phyloP scores from a whole-genome alignment of 2,113 vertebrate species.

The Phalacrocorax pelagicus region DNA sequence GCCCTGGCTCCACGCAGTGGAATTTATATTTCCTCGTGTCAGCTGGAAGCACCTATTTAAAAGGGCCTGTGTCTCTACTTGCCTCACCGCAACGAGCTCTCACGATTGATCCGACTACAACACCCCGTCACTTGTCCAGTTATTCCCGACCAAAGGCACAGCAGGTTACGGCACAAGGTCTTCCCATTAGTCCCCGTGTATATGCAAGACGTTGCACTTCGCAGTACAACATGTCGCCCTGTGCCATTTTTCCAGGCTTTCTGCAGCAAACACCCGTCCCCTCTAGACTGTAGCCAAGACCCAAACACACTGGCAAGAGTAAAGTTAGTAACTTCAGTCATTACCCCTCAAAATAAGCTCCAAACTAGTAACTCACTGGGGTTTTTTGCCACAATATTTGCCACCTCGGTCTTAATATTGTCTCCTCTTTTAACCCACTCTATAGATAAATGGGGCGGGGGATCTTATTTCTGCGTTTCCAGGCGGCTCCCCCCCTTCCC shows the following conservation, averaged over 20 bases:
- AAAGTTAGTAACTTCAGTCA: background rate
- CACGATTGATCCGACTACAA: accelerated
- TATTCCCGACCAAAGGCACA: background rate
- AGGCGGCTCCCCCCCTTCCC: background rate
- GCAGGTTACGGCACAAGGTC: background rate
- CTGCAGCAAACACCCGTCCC: background rate
- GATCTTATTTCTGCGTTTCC: accelerated
- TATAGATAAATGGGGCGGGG: accelerated
- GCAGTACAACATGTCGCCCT: accelerated
- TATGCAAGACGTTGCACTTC: accelerated
- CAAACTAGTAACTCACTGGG: background rate
- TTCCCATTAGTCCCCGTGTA: background rate
- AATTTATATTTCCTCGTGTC: background rate
- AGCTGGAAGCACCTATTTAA: background rate
- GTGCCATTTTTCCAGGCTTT: background rate
- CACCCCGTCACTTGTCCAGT: accelerated
- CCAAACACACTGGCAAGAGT: background rate
- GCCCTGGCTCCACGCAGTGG: accelerated
- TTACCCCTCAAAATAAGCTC: background rate
- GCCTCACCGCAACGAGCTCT: background rate
- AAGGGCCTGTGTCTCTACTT: accelerated
- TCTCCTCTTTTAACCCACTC: accelerated
- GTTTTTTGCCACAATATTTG: too few species aligned
- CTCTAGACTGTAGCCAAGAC: background rate
- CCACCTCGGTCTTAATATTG: accelerated